These are phyloP conservation scores for Fregetta grallaria DNA, from an alignment of 2,113 vertebrate species.

Conservation along the genomic window DNA sequence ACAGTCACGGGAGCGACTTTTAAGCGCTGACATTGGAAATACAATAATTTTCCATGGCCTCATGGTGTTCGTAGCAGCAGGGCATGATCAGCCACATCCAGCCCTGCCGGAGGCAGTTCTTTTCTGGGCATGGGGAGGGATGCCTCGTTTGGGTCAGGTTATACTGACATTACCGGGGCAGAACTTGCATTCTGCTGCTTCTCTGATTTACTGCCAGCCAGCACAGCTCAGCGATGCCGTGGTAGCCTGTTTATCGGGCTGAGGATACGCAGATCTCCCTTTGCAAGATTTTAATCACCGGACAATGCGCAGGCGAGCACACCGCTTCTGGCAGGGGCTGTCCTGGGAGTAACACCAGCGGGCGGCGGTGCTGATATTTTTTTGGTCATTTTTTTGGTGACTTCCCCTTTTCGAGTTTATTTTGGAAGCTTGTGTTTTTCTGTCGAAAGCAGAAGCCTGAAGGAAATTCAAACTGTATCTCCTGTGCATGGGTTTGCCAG, in stretches of 20 bases:
- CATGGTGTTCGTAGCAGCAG: not conserved
- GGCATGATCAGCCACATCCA: not conserved
- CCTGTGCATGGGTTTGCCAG: not conserved
- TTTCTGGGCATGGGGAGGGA: not conserved
- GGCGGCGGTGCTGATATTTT: fast-evolving
- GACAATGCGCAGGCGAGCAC: not conserved
- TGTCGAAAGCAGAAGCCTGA: not conserved
- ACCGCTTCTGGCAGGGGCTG: not conserved
- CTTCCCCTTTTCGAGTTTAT: not conserved
- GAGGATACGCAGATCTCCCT: not conserved
- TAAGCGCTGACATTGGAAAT: fast-evolving
- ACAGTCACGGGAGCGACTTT: fast-evolving
- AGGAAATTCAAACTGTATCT: not conserved
- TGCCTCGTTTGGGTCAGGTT: not conserved
- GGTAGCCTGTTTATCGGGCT: not conserved
- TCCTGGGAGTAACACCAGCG: fast-evolving
- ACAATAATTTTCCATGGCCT: no score
- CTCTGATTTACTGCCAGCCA: not conserved
- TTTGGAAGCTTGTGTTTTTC: not conserved
- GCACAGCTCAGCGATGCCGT: not conserved
- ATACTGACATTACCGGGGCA: not conserved
- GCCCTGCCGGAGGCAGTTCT: fast-evolving
- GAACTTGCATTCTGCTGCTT: not conserved
- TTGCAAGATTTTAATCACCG: not conserved
- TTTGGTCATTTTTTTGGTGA: not conserved